phyloP scores from a whole-genome alignment of 2,797 vertebrate species.

The Fundulus diaphanus region DNA sequence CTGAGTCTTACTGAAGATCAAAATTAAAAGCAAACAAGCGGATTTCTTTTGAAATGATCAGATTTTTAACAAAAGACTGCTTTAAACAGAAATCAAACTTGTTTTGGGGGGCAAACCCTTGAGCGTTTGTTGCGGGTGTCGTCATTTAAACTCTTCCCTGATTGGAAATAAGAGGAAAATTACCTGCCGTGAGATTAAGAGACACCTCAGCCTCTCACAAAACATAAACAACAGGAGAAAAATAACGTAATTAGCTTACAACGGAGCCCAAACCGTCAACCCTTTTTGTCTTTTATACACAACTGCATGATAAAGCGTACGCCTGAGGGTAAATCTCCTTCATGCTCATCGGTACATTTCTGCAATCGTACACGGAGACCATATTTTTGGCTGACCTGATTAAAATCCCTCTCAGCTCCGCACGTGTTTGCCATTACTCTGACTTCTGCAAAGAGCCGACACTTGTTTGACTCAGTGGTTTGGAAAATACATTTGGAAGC shows the following conservation, averaged over 20 bases:
- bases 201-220: slow-evolving; percentile 8
- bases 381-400: slow-evolving; percentile 20
- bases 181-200: background rate
- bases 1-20: background rate
- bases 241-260: background rate
- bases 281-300: slow-evolving; percentile 14
- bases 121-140: background rate
- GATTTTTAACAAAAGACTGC: background rate
- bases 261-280: background rate
- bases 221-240: slow-evolving; percentile 19
- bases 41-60: background rate
- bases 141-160: slow-evolving; percentile 25
- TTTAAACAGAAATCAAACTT: background rate
- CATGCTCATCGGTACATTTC: slow-evolving; percentile 4
- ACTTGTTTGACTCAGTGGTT: background rate
- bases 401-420: slow-evolving; percentile 11
- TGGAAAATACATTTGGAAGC: background rate
- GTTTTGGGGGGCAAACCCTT: background rate
- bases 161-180: slow-evolving; percentile 18
- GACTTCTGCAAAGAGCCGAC: background rate
- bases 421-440: background rate
- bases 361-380: slow-evolving; percentile 42
- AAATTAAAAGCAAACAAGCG: background rate
- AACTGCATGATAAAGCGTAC: slow-evolving; percentile 36
- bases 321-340: slow-evolving; percentile 16